A percentile compares a stretch with the other conserved stretches of the same genome.
These are phyloP conservation scores for Apis florea DNA, from an alignment of 1,140 invertebrate genomes.

Conservation along the genomic window DNA sequence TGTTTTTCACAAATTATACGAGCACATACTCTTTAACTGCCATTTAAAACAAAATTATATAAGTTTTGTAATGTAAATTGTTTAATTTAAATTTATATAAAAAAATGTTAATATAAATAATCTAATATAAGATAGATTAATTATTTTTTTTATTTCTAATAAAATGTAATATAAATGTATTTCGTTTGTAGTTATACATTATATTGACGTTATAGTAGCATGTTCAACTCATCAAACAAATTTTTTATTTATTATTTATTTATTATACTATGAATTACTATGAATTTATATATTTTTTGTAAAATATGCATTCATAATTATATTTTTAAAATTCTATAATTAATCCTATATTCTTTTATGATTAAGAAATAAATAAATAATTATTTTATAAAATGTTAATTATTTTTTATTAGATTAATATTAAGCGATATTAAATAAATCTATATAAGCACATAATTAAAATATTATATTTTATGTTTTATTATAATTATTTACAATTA, in stretches of 20 bases:
- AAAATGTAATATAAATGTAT: neutral
- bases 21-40: neutral
- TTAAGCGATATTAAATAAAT: neutral
- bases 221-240: neutral
- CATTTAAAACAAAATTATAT: neutral
- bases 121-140: neutral
- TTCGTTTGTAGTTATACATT: too few species aligned
- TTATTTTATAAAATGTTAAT: neutral
- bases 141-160: neutral
- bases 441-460: neutral
- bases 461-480: neutral
- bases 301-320: neutral
- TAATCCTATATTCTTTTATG: too few species aligned
- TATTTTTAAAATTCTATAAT: neutral
- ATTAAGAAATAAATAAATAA: neutral
- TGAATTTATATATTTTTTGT: neutral
- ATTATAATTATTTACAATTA: neutral
- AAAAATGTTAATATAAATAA: neutral
- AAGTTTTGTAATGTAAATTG: neutral
- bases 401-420: neutral
- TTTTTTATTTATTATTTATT: neutral
- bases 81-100: neutral
- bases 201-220: neutral
- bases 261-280: too few species aligned
- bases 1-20: neutral